Conservation (phyloP, 2,797 vertebrate genomes). For the Capromys pilorides region DNA sequence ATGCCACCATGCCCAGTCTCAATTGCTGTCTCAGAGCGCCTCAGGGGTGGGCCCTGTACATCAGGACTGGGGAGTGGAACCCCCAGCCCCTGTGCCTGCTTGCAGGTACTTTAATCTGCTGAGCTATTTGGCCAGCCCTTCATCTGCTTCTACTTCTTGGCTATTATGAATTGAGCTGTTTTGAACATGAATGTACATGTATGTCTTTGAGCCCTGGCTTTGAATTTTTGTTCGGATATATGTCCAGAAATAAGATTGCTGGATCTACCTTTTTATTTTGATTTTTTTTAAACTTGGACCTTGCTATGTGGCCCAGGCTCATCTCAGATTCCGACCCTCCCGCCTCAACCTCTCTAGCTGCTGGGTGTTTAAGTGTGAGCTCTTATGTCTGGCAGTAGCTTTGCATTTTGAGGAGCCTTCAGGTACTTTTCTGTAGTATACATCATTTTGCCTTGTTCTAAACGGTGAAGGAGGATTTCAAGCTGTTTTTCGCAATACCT, state of each 20-base stretch:
- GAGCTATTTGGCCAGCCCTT: too few species aligned
- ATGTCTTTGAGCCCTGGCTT: neutral
- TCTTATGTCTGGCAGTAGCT: neutral
- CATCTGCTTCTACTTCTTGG: neutral
- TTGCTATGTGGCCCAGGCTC: neutral
- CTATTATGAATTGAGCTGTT: neutral
- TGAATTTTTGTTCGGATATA: neutral
- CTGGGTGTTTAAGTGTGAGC: too few species aligned
- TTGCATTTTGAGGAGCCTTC: neutral
- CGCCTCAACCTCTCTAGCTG: neutral
- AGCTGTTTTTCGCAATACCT: neutral
- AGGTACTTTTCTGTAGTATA: neutral
- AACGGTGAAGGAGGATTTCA: neutral
- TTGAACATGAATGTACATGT: neutral
- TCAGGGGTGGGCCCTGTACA: too few species aligned
- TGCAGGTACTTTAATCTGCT: too few species aligned
- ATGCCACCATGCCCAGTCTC: too few species aligned
- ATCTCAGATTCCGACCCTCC: neutral
- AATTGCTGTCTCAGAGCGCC: too few species aligned
- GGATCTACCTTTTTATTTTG: neutral
- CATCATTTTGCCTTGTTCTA: neutral
- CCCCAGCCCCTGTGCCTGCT: too few species aligned
- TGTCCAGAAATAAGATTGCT: neutral
- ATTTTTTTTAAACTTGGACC: neutral
- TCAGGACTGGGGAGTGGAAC: too few species aligned